Conservation (phyloP, 2,888 invertebrate species). For the Nematopogon swammerdamellus region DNA sequence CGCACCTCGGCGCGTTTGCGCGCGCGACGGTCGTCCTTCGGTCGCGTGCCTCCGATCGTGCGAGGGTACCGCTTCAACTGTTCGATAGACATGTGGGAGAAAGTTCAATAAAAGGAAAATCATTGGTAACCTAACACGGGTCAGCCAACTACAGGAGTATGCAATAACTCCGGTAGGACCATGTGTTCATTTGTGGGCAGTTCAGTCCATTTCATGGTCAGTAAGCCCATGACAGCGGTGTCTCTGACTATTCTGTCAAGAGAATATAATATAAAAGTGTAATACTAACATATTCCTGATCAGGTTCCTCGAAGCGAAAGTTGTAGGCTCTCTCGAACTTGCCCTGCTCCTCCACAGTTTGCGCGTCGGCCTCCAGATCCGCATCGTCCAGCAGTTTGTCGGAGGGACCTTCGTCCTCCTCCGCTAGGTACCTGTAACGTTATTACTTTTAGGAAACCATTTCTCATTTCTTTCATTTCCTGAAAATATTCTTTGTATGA, state of each 20-base stretch:
- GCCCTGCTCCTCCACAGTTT: conserved; percentile 75
- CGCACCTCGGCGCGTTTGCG: conserved; percentile 73
- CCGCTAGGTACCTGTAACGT: conserved; percentile 33
- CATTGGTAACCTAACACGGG: neutral
- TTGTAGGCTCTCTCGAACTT: conserved; percentile 94
- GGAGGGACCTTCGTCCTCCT: conserved; percentile 40
- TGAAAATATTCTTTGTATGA: no score
- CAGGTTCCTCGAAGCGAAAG: conserved; percentile 95
- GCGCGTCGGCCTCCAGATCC: conserved; percentile 68
- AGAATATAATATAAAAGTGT: no score
- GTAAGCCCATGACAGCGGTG: no score
- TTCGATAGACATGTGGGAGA: no score
- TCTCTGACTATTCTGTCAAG: no score
- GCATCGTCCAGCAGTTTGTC: conserved; percentile 35
- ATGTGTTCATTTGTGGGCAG: no score
- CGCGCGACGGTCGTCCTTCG: conserved; percentile 74
- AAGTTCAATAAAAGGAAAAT: conserved; percentile 3
- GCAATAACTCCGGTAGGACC: no score
- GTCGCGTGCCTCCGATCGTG: conserved; percentile 79
- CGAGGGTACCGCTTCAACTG: conserved; percentile 90
- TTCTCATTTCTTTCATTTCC: no score
- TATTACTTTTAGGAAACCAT: no score
- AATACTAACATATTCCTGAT: conserved; percentile 74
- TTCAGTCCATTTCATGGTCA: no score
- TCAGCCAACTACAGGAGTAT: no score